Percentiles rank a stretch among this genome's conserved stretches.
These are phyloP conservation scores for Neotoxoptera formosana DNA, from an alignment of 1,140 invertebrate species.

Conservation along the genomic window DNA sequence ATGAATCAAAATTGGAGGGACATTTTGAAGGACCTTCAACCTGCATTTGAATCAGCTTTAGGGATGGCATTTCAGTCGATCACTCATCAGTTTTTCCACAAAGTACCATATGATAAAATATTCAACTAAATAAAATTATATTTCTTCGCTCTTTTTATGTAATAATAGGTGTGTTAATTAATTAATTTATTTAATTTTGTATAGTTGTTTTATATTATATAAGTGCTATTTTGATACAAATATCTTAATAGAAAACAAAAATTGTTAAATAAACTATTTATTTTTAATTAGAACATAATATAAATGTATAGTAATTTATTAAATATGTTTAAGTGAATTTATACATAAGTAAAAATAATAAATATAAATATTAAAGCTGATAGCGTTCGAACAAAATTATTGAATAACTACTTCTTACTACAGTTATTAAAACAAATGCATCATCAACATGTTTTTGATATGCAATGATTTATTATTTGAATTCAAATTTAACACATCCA, in stretches of 20 bases:
- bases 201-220: conserved; percentile 12
- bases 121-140: conserved; percentile 21
- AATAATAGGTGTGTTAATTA: not conserved
- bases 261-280: not conserved
- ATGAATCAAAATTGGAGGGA: conserved; percentile 70
- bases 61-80: conserved; percentile 65
- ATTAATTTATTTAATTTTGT: not conserved
- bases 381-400: not conserved
- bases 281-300: not conserved
- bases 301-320: not conserved
- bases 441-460: not conserved
- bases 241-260: not conserved
- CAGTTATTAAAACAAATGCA: not conserved
- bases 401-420: not conserved
- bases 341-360: too few species aligned
- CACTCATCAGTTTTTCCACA: conserved; percentile 65
- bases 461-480: not conserved
- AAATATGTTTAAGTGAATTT: not conserved
- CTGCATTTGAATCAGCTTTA: conserved; percentile 65
- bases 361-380: not conserved
- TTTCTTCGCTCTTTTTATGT: not conserved
- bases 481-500: not conserved
- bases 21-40: conserved; percentile 66
- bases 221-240: not conserved
- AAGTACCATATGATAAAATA: conserved; percentile 62